Percentiles rank a stretch among this genome's conserved stretches.
Conservation (phyloP, 2,113 vertebrate genomes). For the Scomber scombrus region DNA sequence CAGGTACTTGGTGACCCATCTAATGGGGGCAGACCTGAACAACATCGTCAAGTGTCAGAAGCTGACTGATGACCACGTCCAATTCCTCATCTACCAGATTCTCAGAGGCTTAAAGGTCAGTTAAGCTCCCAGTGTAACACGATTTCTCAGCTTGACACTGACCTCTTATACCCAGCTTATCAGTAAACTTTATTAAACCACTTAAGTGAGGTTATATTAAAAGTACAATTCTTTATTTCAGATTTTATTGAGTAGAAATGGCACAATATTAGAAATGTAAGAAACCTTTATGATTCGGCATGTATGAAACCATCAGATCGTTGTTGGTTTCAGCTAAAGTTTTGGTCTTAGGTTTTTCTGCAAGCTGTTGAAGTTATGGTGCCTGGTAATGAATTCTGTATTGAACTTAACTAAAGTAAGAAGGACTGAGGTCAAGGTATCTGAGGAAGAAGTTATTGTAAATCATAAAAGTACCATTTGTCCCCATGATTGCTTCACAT, state of each 20-base stretch:
- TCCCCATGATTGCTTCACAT: neutral
- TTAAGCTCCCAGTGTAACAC: neutral
- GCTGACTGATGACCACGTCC: constrained; percentile 97
- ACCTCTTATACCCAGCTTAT: neutral
- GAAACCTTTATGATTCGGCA: neutral
- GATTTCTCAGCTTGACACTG: neutral
- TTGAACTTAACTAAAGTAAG: neutral
- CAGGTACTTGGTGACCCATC: constrained; percentile 97
- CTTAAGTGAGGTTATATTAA: no score
- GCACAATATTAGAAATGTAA: neutral
- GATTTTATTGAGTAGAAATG: neutral
- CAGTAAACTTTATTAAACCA: neutral
- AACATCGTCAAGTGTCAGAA: constrained; percentile 99
- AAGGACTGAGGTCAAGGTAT: neutral
- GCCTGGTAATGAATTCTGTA: neutral
- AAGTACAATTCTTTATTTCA: neutral
- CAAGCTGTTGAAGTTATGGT: neutral
- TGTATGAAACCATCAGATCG: no score
- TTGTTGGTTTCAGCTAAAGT: neutral
- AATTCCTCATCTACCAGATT: constrained; percentile 99
- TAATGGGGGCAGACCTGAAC: constrained; percentile 99
- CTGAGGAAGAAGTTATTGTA: neutral
- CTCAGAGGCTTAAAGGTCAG: constrained; percentile 96
- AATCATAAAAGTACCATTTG: no score
- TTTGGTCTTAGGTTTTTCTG: neutral